These are phyloP conservation scores for Ceryle rudis DNA, from an alignment of 2,797 vertebrate species.

Conservation along the genomic window DNA sequence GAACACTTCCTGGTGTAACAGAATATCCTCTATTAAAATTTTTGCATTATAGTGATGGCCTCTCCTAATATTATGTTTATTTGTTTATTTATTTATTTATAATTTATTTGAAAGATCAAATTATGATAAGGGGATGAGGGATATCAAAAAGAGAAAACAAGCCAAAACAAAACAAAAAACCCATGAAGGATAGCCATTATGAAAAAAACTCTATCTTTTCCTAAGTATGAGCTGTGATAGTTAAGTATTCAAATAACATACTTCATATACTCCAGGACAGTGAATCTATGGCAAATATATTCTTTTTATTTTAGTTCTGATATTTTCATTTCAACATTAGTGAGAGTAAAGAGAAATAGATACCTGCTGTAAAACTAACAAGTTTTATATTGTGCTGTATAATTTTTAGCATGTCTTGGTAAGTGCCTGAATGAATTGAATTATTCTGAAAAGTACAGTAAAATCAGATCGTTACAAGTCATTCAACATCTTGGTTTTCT, in stretches of 20 bases:
- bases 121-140: neutral
- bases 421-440: neutral
- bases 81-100: neutral
- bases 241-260: neutral
- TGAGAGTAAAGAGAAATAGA: neutral
- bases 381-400: neutral
- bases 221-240: neutral
- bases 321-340: neutral
- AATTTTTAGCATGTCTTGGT: neutral
- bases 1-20: neutral
- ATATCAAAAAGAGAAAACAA: neutral
- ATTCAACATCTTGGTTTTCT: neutral
- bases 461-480: neutral
- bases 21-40: neutral
- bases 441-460: neutral
- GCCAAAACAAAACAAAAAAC: neutral
- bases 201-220: neutral
- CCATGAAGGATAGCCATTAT: accelerated
- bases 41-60: neutral
- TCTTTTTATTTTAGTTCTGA: neutral
- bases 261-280: neutral
- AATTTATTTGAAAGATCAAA: neutral
- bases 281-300: neutral
- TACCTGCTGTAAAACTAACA: neutral
- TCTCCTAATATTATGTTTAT: neutral